Percentiles rank a stretch among this genome's conserved stretches.
These are phyloP conservation scores for Drosophila azteca DNA, from an alignment of 1,140 invertebrate species.

Conservation along the genomic window DNA sequence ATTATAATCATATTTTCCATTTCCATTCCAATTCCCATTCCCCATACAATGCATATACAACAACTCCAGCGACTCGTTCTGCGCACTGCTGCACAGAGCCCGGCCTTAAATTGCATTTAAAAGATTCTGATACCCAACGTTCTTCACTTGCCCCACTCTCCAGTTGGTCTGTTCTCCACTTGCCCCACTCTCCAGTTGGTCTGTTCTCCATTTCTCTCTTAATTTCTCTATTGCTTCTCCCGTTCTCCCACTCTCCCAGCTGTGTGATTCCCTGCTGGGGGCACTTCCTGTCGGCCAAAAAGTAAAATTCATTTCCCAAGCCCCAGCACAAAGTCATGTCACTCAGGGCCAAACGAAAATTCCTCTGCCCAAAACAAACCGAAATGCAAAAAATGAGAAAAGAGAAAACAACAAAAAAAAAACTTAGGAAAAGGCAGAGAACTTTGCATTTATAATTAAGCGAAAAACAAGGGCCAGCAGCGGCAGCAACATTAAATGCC, in stretches of 20 bases:
- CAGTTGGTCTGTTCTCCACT: slow-evolving; percentile 1
- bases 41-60: slow-evolving; percentile 31
- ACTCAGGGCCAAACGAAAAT: slow-evolving; percentile 63
- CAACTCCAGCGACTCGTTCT: slow-evolving; percentile 46
- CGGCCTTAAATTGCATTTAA: slow-evolving; percentile 62
- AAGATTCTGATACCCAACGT: slow-evolving; percentile 19
- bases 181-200: background rate
- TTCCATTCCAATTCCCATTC: slow-evolving; percentile 30
- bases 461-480: slow-evolving; percentile 34
- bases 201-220: slow-evolving; percentile 5
- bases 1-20: slow-evolving; percentile 64
- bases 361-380: slow-evolving; percentile 53
- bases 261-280: slow-evolving; percentile 32
- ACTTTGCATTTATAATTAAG: slow-evolving; percentile 80
- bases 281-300: slow-evolving; percentile 74
- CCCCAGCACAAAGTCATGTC: slow-evolving; percentile 72
- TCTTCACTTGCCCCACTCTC: background rate
- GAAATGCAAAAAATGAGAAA: slow-evolving; percentile 26
- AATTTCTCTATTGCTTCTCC: slow-evolving; percentile 13
- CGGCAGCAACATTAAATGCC: slow-evolving; percentile 33
- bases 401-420: slow-evolving; percentile 8
- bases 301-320: slow-evolving; percentile 75
- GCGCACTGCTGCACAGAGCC: slow-evolving; percentile 45
- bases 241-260: slow-evolving; percentile 6
- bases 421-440: slow-evolving; percentile 38